Base-by-base conservation (phyloP, 2,113 vertebrate species). In the Catharus fuscescens region DNA sequence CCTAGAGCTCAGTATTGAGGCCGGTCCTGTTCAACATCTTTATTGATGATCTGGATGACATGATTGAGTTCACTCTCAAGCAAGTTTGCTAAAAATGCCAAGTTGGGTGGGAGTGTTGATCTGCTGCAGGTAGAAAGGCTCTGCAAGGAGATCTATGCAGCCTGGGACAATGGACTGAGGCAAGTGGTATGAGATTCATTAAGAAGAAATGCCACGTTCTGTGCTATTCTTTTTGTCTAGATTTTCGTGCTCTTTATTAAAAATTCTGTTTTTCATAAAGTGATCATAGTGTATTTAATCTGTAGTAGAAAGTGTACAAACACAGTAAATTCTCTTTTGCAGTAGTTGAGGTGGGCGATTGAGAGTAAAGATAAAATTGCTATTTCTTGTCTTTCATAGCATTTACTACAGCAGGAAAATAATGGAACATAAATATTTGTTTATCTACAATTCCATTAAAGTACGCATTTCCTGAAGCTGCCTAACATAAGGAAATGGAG, bases 381-480 rank as follows among this genome's bases (percentile, higher is more conserved):
- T 6, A 25, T 69, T 83, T 83, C 34, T 72, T 92, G 9, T 40
- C 36, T 86, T 92, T 29, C 59, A 10, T 48, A 34, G 12, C 23
- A 36, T 54, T 86, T 42, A 25, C 42, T 59, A 34, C 25, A 66
- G 32, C 32, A 76, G 36, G 21, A 89, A 72, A 84, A 52, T 32
- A 79, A 81, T 34, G 10, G 16, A 84, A 67, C 18, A 50, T 38
- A 89, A 91, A 84, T 91, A 64, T 67, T 94, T 89, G 54, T 91
- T 87, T 79, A 87, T 16, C 24, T 60, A 9, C 26, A 6, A 9
- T 84, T 87, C 10, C 34, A 23, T n/a, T 95, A 59, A 86, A 69
- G 38, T 45, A 77, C 92, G 76, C 21, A 67, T 12, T 66, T 78
- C 29, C 18, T 24, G 20, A 89, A 67, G 44, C 40, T 64, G 29